phyloP scores from a whole-genome alignment of 2,797 vertebrate genomes.

The Masticophis lateralis region DNA sequence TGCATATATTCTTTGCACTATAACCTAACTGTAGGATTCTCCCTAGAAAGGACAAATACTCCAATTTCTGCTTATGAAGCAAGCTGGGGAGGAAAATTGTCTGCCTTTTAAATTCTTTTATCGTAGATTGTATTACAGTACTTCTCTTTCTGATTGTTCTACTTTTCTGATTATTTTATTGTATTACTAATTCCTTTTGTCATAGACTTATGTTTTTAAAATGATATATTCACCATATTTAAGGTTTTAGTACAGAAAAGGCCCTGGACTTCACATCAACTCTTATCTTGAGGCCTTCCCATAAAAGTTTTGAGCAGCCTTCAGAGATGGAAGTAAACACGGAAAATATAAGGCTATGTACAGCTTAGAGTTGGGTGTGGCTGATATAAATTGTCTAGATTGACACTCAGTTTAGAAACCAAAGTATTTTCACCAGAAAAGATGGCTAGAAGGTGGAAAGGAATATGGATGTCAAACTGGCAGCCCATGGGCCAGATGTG shows the following conservation, averaged over 20 bases:
- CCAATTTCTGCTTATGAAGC: background rate
- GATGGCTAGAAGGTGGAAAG: background rate
- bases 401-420: background rate
- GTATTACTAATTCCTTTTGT: background rate
- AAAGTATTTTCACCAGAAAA: background rate
- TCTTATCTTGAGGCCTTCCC: background rate
- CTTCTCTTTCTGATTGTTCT: background rate
- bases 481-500: too few species aligned
- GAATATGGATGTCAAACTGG: background rate
- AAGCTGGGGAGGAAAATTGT: background rate
- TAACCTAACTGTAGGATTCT: background rate
- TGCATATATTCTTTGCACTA: background rate
- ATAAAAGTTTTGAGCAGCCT: background rate
- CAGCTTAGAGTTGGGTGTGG: background rate
- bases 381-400: background rate
- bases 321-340: background rate
- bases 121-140: background rate
- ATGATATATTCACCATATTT: background rate
- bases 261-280: background rate
- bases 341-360: background rate
- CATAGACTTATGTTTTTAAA: background rate
- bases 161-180: background rate
- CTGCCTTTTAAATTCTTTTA: background rate
- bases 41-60: background rate
- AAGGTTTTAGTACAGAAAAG: background rate